Conservation (phyloP, 2,888 invertebrate genomes). For the Pimpla rufipes region DNA sequence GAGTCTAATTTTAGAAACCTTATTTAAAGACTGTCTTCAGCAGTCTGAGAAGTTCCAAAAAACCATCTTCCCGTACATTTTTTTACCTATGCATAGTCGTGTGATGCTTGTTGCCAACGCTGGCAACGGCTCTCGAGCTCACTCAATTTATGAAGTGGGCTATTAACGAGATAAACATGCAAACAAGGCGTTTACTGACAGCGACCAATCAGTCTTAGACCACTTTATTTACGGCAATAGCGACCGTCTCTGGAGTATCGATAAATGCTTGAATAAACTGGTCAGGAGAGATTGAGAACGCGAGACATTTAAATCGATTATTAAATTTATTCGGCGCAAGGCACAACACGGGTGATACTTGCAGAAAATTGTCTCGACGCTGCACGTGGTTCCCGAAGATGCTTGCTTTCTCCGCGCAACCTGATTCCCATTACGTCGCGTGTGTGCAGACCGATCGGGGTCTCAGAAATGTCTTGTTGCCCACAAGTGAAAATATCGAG, state of each 20-base stretch:
- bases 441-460: background rate
- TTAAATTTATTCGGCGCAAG: constrained; percentile 6
- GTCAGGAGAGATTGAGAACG: background rate
- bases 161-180: background rate
- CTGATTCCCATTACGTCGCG: constrained; percentile 41
- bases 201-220: background rate
- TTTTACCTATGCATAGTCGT: background rate
- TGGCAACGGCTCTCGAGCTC: background rate
- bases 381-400: constrained; percentile 30
- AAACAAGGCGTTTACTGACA: background rate
- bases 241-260: background rate
- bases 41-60: no score
- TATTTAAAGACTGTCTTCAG: no score
- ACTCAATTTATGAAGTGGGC: background rate
- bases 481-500: constrained; percentile 1
- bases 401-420: constrained; percentile 61
- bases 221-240: background rate
- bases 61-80: no score
- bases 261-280: background rate
- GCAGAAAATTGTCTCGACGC: constrained; percentile 26
- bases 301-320: background rate
- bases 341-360: background rate
- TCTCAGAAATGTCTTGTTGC: constrained; percentile 5
- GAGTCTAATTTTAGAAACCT: no score
- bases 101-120: background rate